Conservation (phyloP, 2,113 vertebrate genomes). For the Dipodomys stephensi region DNA sequence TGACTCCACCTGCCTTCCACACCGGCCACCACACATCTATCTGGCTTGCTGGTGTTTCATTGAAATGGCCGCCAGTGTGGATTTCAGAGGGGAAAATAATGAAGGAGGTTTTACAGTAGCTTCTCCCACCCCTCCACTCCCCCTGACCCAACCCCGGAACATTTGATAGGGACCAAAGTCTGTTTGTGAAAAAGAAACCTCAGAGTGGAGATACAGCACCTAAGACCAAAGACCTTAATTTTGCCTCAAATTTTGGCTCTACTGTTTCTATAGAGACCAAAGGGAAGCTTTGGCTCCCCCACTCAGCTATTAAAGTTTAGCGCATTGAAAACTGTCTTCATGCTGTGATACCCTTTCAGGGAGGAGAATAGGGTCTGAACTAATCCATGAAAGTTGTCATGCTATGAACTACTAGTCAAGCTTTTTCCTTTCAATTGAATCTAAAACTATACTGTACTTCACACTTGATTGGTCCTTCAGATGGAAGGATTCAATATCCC, state of each 20-base stretch:
- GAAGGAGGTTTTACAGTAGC: conserved; percentile 73
- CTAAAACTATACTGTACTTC: conserved; percentile 96
- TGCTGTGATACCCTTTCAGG: conserved; percentile 98
- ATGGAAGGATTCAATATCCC: conserved; percentile 95
- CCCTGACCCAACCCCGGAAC: not conserved
- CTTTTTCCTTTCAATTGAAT: conserved; percentile 97
- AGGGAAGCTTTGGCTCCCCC: conserved; percentile 93
- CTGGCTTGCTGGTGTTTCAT: conserved; percentile 62
- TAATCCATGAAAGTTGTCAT: conserved; percentile 99
- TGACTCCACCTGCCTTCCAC: conserved; percentile 43
- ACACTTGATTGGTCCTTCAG: conserved; percentile 98
- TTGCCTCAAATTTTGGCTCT: conserved; percentile 95
- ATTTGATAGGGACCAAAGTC: conserved; percentile 76
- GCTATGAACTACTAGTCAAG: conserved; percentile 97
- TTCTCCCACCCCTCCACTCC: too few species aligned
- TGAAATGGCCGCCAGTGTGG: conserved; percentile 57
- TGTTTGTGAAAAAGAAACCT: conserved; percentile 82
- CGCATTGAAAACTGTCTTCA: conserved; percentile 97
- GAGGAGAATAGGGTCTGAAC: conserved; percentile 98
- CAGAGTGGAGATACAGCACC: conserved; percentile 87
- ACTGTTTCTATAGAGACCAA: conserved; percentile 97
- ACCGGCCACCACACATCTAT: not conserved
- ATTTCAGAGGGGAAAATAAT: conserved; percentile 77
- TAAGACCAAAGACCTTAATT: conserved; percentile 94
- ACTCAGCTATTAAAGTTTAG: conserved; percentile 98